Percentiles rank a stretch among this genome's conserved stretches.
phyloP scores from a whole-genome alignment of 2,888 invertebrate genomes.

The Netelia melanura region DNA sequence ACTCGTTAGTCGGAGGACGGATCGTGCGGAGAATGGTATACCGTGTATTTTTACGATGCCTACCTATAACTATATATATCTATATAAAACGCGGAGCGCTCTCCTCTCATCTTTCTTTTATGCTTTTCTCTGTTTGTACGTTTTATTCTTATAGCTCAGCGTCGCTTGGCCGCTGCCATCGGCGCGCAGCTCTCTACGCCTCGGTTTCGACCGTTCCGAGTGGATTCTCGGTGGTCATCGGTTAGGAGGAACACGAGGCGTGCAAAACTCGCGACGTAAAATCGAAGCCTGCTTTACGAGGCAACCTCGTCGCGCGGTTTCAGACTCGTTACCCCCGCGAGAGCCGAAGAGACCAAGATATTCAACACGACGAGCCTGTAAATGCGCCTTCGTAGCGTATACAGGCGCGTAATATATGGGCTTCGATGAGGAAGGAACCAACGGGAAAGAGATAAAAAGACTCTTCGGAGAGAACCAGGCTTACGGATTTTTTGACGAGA shows the following conservation, averaged over 20 bases:
- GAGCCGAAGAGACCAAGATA: not conserved
- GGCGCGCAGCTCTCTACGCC: not conserved
- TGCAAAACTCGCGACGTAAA: constrained; percentile 42
- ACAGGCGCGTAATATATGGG: constrained; percentile 45
- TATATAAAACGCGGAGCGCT: not conserved
- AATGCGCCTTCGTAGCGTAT: constrained; percentile 12
- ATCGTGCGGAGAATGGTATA: constrained; percentile 58
- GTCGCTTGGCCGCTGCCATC: not conserved
- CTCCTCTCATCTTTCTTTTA: not conserved
- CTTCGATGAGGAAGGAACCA: constrained; percentile 47
- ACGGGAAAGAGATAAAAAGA: constrained; percentile 16
- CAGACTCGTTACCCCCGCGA: constrained; percentile 37
- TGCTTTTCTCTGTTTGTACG: not conserved
- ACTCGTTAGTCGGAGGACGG: constrained; percentile 58
- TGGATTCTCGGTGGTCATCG: not conserved
- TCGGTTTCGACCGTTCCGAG: not conserved
- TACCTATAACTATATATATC: constrained; percentile 21
- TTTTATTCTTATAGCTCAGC: not conserved
- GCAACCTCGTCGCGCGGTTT: constrained; percentile 51
- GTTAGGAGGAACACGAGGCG: constrained; percentile 18
- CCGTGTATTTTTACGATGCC: constrained; percentile 12
- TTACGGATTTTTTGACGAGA: constrained; percentile 57
- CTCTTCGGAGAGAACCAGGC: constrained; percentile 1
- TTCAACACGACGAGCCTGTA: not conserved
- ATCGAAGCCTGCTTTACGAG: constrained; percentile 67